phyloP scores from a whole-genome alignment of 2,888 invertebrate genomes.

The Timema cristinae region DNA sequence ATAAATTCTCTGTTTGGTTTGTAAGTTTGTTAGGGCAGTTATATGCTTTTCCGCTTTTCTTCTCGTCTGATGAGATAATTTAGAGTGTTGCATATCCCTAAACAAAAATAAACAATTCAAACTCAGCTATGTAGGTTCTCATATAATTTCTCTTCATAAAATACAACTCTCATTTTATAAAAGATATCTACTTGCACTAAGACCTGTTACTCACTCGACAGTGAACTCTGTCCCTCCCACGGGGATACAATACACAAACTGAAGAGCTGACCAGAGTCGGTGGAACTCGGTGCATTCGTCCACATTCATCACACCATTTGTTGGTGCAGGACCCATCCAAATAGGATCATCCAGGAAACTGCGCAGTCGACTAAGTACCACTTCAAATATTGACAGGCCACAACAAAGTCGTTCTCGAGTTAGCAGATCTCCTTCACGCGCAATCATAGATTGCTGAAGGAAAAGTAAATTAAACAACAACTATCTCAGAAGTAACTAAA shows the following conservation, averaged over 20 bases:
- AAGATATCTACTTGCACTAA: neutral
- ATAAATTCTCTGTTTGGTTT: no score
- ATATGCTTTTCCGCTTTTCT: no score
- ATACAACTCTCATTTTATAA: neutral
- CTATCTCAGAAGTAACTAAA: slow-evolving; percentile 30
- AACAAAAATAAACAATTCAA: no score
- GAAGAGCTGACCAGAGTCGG: slow-evolving; percentile 93
- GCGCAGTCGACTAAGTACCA: slow-evolving; percentile 82
- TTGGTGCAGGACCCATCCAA: slow-evolving; percentile 85
- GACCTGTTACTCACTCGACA: slow-evolving; percentile 88
- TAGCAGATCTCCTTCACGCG: slow-evolving; percentile 90
- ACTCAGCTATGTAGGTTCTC: no score
- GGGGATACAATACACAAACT: slow-evolving; percentile 97
- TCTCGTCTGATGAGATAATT: no score
- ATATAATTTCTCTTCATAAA: no score
- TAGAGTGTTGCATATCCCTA: no score
- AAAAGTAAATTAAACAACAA: no score
- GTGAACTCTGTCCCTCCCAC: slow-evolving; percentile 94
- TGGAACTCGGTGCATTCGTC: slow-evolving; percentile 98
- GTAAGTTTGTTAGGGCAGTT: no score
- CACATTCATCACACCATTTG: slow-evolving; percentile 91
- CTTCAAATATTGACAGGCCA: slow-evolving; percentile 95
- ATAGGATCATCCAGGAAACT: slow-evolving; percentile 84
- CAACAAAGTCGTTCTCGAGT: slow-evolving; percentile 97
- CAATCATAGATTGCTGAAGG: slow-evolving; percentile 84